A percentile compares a stretch with the other conserved stretches of the same genome.
Conservation (phyloP, 2,888 invertebrate genomes). For the Eupsilia transversa region DNA sequence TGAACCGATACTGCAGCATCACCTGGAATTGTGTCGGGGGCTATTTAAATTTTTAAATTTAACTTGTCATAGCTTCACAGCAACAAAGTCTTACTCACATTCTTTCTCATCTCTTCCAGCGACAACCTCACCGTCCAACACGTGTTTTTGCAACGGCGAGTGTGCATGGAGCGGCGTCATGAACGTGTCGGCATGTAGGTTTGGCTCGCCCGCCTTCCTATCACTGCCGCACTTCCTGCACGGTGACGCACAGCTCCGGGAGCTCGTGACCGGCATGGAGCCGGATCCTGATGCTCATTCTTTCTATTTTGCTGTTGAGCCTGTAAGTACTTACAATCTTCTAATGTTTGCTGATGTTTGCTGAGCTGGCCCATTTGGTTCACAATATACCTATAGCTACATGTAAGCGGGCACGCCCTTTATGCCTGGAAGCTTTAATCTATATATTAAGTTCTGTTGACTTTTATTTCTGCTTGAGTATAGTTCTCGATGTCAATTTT, state of each 20-base stretch:
- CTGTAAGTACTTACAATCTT: constrained; percentile 86
- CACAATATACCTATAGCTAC: background rate
- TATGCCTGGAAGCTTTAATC: too few relatives aligned
- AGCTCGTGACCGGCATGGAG: constrained; percentile 92
- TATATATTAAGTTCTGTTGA: too few relatives aligned
- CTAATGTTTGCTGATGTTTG: background rate
- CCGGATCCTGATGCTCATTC: constrained; percentile 93
- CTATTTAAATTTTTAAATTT: too few relatives aligned
- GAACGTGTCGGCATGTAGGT: constrained; percentile 95
- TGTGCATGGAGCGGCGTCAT: constrained; percentile 94
- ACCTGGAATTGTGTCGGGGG: too few relatives aligned
- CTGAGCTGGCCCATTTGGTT: background rate
- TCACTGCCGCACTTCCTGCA: constrained; percentile 96
- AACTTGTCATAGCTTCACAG: background rate
- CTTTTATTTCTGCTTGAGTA: too few relatives aligned
- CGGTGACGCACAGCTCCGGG: constrained; percentile 92
- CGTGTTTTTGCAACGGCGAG: constrained; percentile 94
- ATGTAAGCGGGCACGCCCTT: too few relatives aligned
- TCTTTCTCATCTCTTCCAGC: constrained; percentile 82
- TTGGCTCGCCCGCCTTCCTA: constrained; percentile 95
- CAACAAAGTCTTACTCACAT: background rate
- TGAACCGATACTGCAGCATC: too few relatives aligned
- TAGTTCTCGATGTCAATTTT: too few relatives aligned
- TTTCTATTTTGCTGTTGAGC: constrained; percentile 94
- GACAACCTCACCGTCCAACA: constrained; percentile 90